These are phyloP conservation scores for Peromyscus attwateri DNA, from an alignment of 2,797 vertebrate species.

Conservation along the genomic window DNA sequence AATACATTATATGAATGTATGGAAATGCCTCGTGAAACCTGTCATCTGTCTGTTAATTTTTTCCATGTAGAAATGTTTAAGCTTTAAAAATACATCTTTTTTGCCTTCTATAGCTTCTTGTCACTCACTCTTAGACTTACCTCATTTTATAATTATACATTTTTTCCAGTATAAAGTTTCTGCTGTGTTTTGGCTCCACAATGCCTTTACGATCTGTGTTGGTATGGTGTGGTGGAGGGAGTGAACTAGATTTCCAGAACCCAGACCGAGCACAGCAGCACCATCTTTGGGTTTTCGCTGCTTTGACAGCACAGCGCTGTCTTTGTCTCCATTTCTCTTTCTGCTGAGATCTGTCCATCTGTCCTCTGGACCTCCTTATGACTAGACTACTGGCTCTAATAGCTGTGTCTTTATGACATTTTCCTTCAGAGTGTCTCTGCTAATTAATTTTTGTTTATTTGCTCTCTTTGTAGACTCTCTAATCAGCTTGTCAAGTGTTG, in stretches of 20 bases:
- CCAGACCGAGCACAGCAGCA: not conserved
- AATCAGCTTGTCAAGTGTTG: not conserved
- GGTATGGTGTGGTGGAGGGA: not conserved
- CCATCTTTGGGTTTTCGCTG: not conserved
- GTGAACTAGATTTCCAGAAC: not conserved
- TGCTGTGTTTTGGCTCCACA: not conserved
- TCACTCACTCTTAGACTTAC: not conserved
- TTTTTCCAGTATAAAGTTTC: slow-evolving; percentile 23
- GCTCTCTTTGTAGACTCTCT: not conserved
- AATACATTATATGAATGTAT: not conserved
- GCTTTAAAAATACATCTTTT: slow-evolving; percentile 22
- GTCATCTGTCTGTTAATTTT: slow-evolving; percentile 56
- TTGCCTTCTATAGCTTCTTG: not conserved
- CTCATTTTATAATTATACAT: not conserved
- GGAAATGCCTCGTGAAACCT: not conserved
- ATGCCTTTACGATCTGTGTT: not conserved
- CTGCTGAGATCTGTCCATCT: not conserved
- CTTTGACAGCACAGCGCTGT: not conserved
- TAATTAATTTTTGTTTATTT: not conserved
- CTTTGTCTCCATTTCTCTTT: not conserved
- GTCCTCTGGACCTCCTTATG: not conserved
- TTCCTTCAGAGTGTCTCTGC: not conserved
- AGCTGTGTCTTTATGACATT: not conserved
- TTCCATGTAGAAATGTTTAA: slow-evolving; percentile 54
- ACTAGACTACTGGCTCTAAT: not conserved